Evolutionary conservation across 2,888 invertebrate species (phyloP).

Genomic region (Chrysolina oricalcia): DNA sequence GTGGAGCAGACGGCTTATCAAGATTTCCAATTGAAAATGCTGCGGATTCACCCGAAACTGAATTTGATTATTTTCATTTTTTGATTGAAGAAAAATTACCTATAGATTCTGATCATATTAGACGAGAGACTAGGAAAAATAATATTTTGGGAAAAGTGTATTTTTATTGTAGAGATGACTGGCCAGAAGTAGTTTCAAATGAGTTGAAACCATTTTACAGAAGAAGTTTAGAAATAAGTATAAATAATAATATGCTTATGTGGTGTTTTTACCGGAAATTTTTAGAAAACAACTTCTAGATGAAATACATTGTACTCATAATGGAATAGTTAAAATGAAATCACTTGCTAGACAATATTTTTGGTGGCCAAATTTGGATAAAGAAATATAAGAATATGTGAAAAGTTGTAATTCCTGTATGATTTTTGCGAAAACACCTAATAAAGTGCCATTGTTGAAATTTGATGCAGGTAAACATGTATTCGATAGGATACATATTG

Average conservation of each 20-base stretch:
- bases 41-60: too few relatives aligned
- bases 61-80: not conserved
- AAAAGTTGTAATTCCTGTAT: conserved; percentile 56
- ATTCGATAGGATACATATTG: conserved; percentile 53
- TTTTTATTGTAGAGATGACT: too few relatives aligned
- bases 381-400: conserved; percentile 58
- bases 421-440: conserved; percentile 38
- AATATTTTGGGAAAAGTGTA: too few relatives aligned
- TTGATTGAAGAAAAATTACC: conserved; percentile 27
- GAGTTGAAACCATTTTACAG: conserved; percentile 26
- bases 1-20: too few relatives aligned
- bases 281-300: conserved; percentile 40
- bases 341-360: conserved; percentile 49
- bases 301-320: conserved; percentile 49
- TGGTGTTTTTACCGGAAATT: conserved; percentile 28
- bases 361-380: too few relatives aligned
- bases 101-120: conserved; percentile 19
- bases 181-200: too few relatives aligned
- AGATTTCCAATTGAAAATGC: too few relatives aligned
- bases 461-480: conserved; percentile 50
- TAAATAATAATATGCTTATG: conserved; percentile 38
- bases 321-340: conserved; percentile 57
- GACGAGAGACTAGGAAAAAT: too few relatives aligned
- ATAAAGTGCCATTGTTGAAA: conserved; percentile 39
- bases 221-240: conserved; percentile 28